Base-by-base conservation (phyloP, 2,888 invertebrate species). In the Pachymerium ferrugineum region DNA sequence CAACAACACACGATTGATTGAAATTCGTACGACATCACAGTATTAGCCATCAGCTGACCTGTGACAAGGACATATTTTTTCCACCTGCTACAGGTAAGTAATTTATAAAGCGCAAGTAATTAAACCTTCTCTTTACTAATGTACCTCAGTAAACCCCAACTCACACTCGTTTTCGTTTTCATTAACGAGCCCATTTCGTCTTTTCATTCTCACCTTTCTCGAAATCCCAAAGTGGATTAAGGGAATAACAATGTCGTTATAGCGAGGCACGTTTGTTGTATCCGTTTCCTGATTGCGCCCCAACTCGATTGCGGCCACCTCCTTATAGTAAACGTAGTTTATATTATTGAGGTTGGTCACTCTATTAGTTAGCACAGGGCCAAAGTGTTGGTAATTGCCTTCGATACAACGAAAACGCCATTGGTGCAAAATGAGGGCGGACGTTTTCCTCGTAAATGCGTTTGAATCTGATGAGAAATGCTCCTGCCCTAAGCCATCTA, bases 1-100 rank as follows among this genome's bases (percentile, higher is more conserved):
- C 47, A 47, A 47, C 47, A 47, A 47, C 47, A 47, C 38, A 47
- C n/a, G n/a, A 47, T 47, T 47, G 47, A 47, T 47, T 47, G 47
- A 47, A 47, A 47, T 47, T 47, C 47, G 47, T 42, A 19, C 14
- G 19, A 47, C 47, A 47, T 47, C 47, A 3, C 5, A 38, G 38
- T 38, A 38, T 38, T 38, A 38, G 38, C 38, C 38, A 38, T 38
- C 38, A 38, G 38, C 5, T 38, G 38, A 38, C 38, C 38, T 38
- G 38, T 16, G 38, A 38, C n/a, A 4, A 38, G 38, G 38, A 3
- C 38, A 12, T 3, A 3, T 4, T 12, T 1, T 19, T 22, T 3
- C 47, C 47, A 47, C 47, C 47, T 47, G 47, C 19, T n/a, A 6
- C 47, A 47, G 47, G 47, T 47, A 22, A 47, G 47, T 47, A 19